phyloP scores from a whole-genome alignment of 2,113 vertebrate genomes.

The Halcyon senegalensis region DNA sequence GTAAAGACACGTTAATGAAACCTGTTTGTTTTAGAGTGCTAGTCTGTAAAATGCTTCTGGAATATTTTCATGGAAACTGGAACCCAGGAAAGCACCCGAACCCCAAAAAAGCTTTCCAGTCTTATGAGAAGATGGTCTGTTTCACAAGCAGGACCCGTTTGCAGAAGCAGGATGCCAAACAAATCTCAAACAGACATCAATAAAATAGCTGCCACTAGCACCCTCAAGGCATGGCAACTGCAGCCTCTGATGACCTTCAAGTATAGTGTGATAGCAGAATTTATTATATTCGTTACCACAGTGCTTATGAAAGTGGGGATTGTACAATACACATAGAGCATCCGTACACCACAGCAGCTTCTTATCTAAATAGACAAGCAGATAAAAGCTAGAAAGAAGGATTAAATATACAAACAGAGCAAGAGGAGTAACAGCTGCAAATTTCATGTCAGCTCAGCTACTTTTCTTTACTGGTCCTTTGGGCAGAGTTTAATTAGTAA shows the following conservation, averaged over 20 bases:
- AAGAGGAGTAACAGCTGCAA: background rate
- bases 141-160: background rate
- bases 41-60: background rate
- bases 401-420: background rate
- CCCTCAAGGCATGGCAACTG: background rate
- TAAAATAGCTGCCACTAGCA: background rate
- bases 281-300: background rate
- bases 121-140: background rate
- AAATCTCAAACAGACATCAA: background rate
- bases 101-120: background rate
- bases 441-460: background rate
- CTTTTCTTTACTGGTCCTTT: background rate
- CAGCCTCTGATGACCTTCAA: background rate
- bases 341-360: background rate
- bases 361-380: background rate
- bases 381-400: background rate
- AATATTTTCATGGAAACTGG: background rate
- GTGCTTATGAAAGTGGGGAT: background rate
- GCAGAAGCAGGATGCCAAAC: background rate
- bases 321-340: background rate
- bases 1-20: background rate
- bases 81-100: background rate
- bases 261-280: background rate
- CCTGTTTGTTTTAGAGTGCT: background rate
- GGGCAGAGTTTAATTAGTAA: slow-evolving; percentile 25